Conservation (phyloP, 2,797 vertebrate species). For the Chrosomus eos region DNA sequence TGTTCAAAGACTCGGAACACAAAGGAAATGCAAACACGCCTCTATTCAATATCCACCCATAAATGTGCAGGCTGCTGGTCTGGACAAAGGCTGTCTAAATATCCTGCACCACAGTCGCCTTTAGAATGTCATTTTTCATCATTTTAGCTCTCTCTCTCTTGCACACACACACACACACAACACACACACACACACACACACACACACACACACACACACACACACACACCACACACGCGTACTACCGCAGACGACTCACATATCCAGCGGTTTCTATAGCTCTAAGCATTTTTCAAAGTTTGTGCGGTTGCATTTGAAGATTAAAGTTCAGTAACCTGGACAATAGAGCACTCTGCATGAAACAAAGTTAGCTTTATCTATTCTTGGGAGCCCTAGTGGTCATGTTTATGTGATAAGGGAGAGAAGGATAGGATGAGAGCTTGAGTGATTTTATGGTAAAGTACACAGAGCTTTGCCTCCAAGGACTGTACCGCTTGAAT, state of each 20-base stretch:
- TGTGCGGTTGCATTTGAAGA: slow-evolving; percentile 17
- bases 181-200: not conserved
- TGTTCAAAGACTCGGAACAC: not conserved
- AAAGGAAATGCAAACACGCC: slow-evolving; percentile 21
- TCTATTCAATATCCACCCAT: slow-evolving; percentile 25
- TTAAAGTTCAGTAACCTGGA: slow-evolving; percentile 18
- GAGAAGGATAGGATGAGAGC: not conserved
- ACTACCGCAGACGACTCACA: not conserved
- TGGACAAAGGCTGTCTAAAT: slow-evolving; percentile 37
- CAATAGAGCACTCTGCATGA: slow-evolving; percentile 26
- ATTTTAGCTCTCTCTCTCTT: not conserved
- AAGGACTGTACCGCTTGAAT: not conserved
- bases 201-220: not conserved
- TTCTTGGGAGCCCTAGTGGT: not conserved
- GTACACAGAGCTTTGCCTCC: slow-evolving; percentile 3
- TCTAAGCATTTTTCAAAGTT: slow-evolving; percentile 15
- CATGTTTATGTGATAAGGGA: slow-evolving; percentile 26
- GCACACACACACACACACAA: not conserved
- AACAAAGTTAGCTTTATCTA: slow-evolving; percentile 7
- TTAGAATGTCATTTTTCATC: slow-evolving; percentile 35
- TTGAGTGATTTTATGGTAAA: slow-evolving; percentile 31
- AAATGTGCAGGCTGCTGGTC: slow-evolving; percentile 26
- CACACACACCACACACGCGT: not conserved
- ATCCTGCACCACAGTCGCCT: slow-evolving; percentile 21
- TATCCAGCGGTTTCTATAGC: not conserved